Conservation (phyloP, 2,113 vertebrate species). For the Mesitornis unicolor region DNA sequence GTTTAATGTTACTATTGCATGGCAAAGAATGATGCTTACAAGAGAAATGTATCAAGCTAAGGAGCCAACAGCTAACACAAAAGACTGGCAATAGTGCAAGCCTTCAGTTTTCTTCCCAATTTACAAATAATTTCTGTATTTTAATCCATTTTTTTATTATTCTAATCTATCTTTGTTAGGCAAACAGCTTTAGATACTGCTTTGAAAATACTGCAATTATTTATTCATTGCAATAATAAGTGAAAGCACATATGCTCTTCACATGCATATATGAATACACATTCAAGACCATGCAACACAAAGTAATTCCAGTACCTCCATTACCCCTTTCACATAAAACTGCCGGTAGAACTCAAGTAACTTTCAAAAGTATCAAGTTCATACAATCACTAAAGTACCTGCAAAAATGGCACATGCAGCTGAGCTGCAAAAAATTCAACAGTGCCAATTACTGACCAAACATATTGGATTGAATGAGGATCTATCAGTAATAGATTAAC, state of each 20-base stretch:
- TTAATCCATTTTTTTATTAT: background rate
- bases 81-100: background rate
- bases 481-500: constrained; percentile 76
- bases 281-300: background rate
- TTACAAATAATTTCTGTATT: background rate
- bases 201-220: background rate
- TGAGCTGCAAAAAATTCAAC: background rate
- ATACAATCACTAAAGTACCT: background rate
- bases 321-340: background rate
- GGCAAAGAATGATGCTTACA: background rate
- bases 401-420: background rate
- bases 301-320: background rate
- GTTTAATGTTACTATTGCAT: background rate
- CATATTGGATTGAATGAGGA: background rate
- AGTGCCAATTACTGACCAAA: background rate
- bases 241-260: background rate
- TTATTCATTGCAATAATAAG: background rate
- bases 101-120: background rate
- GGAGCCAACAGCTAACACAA: background rate
- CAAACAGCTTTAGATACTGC: background rate
- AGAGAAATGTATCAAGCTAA: background rate
- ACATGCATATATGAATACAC: background rate
- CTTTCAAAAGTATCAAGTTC: background rate
- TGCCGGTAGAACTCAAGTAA: background rate
- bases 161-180: background rate